phyloP scores from a whole-genome alignment of 2,888 invertebrate genomes.

The Phortica okadai region DNA sequence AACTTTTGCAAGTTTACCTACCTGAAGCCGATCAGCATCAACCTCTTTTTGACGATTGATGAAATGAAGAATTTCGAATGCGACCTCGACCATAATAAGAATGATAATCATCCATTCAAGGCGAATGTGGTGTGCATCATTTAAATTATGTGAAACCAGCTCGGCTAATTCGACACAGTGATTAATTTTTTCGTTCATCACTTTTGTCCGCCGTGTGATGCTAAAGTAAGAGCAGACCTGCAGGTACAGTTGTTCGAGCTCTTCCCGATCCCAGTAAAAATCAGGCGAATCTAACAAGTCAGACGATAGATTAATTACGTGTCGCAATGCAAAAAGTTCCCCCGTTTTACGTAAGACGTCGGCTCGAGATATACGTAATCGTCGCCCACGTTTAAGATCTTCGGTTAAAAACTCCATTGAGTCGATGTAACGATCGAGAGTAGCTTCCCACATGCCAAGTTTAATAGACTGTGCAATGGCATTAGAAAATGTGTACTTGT shows the following conservation, averaged over 20 bases:
- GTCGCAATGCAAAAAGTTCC: constrained; percentile 91
- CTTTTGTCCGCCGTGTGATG: constrained; percentile 91
- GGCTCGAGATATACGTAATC: constrained; percentile 79
- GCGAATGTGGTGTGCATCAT: constrained; percentile 93
- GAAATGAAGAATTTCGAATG: constrained; percentile 88
- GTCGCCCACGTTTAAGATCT: constrained; percentile 85
- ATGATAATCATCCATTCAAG: constrained; percentile 98
- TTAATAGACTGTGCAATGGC: constrained; percentile 96
- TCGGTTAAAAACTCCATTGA: constrained; percentile 89
- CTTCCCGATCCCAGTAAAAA: constrained; percentile 98
- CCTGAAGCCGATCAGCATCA: not conserved
- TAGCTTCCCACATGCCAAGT: constrained; percentile 95
- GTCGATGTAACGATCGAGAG: constrained; percentile 88
- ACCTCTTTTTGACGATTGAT: constrained; percentile 79
- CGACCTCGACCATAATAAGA: constrained; percentile 96
- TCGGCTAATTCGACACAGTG: constrained; percentile 96
- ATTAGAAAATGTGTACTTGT: constrained; percentile 96
- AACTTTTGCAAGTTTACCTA: constrained; percentile 3
- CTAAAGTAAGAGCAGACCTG: constrained; percentile 90
- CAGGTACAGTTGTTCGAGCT: constrained; percentile 89
- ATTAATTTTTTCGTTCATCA: constrained; percentile 95
- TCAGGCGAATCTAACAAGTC: constrained; percentile 97
- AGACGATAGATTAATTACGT: constrained; percentile 93
- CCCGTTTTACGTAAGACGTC: constrained; percentile 87
- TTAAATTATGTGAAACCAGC: constrained; percentile 91